Evolutionary conservation across 1,140 invertebrate genomes (phyloP).

Genomic region (Heliconius hermathena): DNA sequence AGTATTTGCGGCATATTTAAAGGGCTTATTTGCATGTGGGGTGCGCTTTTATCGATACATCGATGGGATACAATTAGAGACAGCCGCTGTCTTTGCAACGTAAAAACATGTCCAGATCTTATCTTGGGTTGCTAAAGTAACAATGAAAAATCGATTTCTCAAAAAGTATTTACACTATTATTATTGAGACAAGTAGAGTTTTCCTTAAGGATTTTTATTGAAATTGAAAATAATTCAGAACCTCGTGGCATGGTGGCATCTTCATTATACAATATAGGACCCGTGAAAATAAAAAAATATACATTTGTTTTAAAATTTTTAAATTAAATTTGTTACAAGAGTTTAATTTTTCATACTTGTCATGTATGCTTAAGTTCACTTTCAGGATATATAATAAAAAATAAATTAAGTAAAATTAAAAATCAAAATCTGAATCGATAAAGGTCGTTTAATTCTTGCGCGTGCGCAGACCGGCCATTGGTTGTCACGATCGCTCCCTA

Average conservation of each 20-base stretch:
- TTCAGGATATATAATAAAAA: background rate
- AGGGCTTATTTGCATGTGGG: slow-evolving; percentile 47
- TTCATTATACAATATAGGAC: too few species aligned
- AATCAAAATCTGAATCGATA: slow-evolving; percentile 23
- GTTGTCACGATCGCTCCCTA: slow-evolving; percentile 49
- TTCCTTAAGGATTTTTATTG: background rate
- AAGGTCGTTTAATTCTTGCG: slow-evolving; percentile 54
- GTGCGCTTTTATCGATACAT: slow-evolving; percentile 46
- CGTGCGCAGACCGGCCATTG: slow-evolving; percentile 60
- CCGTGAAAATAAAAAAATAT: too few species aligned
- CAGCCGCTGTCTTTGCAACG: slow-evolving; percentile 50
- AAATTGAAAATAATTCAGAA: background rate
- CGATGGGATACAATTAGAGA: slow-evolving; percentile 67
- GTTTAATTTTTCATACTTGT: too few species aligned
- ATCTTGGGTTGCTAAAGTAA: slow-evolving; percentile 37
- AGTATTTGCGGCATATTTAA: slow-evolving; percentile 21
- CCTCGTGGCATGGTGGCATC: background rate
- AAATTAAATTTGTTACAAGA: too few species aligned
- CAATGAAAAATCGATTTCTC: slow-evolving; percentile 5
- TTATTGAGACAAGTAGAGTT: background rate
- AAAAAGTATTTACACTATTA: background rate
- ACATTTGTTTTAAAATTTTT: too few species aligned
- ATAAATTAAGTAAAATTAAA: background rate
- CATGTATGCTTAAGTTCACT: background rate
- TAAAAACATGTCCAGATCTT: slow-evolving; percentile 63